phyloP scores from a whole-genome alignment of 2,888 invertebrate species.

The Calameuta idolon region DNA sequence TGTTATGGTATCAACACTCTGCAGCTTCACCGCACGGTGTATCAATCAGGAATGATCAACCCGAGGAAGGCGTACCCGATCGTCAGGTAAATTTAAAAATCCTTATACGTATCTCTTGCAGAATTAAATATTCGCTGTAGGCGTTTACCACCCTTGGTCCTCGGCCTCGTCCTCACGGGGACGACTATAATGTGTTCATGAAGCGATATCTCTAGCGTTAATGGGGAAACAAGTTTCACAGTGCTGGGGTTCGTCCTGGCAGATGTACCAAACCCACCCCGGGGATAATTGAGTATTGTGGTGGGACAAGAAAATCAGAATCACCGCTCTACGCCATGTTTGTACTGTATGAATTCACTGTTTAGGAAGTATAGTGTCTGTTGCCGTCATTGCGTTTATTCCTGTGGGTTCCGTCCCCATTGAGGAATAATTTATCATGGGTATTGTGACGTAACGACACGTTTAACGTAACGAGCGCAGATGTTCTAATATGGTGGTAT shows the following conservation, averaged over 20 bases:
- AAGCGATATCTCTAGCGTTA: slow-evolving; percentile 31
- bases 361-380: neutral
- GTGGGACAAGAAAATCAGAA: slow-evolving; percentile 63
- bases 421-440: neutral
- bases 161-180: neutral
- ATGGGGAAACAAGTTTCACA: slow-evolving; percentile 43
- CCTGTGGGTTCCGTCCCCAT: neutral
- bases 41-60: neutral
- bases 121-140: neutral
- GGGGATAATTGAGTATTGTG: slow-evolving; percentile 64
- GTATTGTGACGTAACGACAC: neutral
- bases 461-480: neutral
- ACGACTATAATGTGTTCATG: slow-evolving; percentile 33
- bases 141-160: neutral
- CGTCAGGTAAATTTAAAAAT: neutral
- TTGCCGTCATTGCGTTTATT: neutral
- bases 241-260: slow-evolving; percentile 32
- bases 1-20: slow-evolving; percentile 55
- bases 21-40: neutral
- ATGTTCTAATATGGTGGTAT: neutral
- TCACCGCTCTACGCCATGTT: slow-evolving; percentile 13
- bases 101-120: neutral
- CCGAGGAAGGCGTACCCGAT: neutral
- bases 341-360: slow-evolving; percentile 2
- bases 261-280: slow-evolving; percentile 40